Evolutionary conservation across 2,888 invertebrate species (phyloP), one percentile per base, ranked within the genome.

Genomic region (Taenaris catops): DNA sequence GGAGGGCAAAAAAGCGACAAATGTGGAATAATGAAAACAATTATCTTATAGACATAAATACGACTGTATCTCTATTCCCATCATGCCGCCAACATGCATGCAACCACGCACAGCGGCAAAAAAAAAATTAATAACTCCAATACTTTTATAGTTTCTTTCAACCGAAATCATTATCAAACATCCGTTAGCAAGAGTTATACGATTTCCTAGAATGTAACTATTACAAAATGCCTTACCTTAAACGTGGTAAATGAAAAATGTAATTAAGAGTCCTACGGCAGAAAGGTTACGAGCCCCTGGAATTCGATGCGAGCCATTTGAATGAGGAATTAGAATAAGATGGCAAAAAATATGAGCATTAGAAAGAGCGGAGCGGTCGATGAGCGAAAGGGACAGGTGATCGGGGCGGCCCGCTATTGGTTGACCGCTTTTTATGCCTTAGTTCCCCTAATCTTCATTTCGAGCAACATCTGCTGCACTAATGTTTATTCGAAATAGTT

Each of bases 361-460:
- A 86, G 84, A 84, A 69, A 71, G 79, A 83, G 61, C 54, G 59
- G 57, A 54, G 58, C 58, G 57, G 58, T 52, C 56, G 49, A 33
- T 35, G 72, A 36, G 60, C 41, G 71, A 84, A 53, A 57, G 63
- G 60, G 79, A 80, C 54, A 48, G 61, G 48, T 46, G 51, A 68
- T 48, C 51, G 58, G 37, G 49, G 51, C 50, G 58, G 51, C 43
- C 51, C 55, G 60, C 63, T 53, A 84, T 86, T 84, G 84, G 84
- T 73, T 79, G 81, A 78, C 79, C 74, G 67, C 68, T 83, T 86
- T 86, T 86, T 84, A 84, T 84, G 75, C 70, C 55, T 83, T 80
- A 83, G 79, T 83, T 84, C 84, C 86, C 86, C 86, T 84, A 86
- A 86, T 84, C 81, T 84, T 80, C 64, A 70, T 79, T 80, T 78